Evolutionary conservation across 2,113 vertebrate species (phyloP).

Genomic region (Rhagologus leucostigma): DNA sequence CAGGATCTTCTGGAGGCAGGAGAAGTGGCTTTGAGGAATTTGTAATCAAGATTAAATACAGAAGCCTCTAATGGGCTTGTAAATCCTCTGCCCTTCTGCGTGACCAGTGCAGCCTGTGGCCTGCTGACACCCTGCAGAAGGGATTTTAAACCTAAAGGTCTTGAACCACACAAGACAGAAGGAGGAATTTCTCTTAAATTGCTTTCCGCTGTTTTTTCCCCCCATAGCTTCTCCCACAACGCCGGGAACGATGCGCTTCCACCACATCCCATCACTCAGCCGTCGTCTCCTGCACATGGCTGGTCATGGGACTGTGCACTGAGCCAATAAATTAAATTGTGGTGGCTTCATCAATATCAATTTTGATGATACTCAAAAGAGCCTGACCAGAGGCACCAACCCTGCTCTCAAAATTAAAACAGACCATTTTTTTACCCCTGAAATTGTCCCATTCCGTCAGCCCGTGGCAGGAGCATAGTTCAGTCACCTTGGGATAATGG

Average conservation of each 20-base stretch:
- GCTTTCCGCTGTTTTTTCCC: background rate
- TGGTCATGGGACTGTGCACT: background rate
- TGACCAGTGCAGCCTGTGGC: background rate
- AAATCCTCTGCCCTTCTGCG: background rate
- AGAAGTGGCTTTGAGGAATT: background rate
- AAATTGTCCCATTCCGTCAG: background rate
- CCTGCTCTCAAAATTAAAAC: background rate
- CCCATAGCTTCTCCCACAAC: accelerated
- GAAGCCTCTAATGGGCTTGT: background rate
- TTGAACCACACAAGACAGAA: background rate
- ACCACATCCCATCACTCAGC: background rate
- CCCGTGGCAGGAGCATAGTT: accelerated
- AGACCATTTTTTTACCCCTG: background rate
- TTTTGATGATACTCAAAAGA: background rate
- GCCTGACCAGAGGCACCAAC: background rate
- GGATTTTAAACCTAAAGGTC: background rate
- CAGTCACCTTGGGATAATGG: background rate
- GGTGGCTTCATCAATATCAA: background rate
- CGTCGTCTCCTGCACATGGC: background rate
- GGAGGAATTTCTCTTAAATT: background rate
- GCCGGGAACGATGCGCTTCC: accelerated
- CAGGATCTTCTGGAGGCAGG: background rate
- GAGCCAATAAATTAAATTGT: conserved; percentile 52
- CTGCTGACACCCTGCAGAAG: background rate
- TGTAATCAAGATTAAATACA: background rate